phyloP scores from a whole-genome alignment of 2,113 vertebrate genomes.

The Corythaeola cristata region DNA sequence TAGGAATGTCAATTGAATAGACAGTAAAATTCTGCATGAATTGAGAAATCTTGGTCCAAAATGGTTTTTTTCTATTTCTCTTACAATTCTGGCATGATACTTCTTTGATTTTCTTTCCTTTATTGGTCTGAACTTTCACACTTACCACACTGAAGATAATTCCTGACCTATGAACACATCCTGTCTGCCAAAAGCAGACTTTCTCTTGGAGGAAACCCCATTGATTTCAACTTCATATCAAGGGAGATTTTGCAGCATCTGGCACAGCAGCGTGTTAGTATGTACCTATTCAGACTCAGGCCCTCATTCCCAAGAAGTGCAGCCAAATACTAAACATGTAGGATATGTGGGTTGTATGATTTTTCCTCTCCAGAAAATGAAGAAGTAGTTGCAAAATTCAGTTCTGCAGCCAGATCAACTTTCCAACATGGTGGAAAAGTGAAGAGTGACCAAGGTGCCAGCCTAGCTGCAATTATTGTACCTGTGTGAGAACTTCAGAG shows the following conservation, averaged over 20 bases:
- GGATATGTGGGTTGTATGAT: background rate
- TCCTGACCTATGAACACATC: background rate
- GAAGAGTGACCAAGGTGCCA: background rate
- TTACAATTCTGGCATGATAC: background rate
- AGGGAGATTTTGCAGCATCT: background rate
- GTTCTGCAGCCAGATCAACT: background rate
- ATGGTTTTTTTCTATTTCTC: background rate
- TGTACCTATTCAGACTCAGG: background rate
- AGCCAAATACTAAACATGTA: background rate
- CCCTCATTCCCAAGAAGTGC: background rate
- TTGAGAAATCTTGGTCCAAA: background rate
- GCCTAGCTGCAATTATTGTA: background rate
- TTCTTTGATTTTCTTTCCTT: background rate
- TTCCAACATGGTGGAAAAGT: background rate
- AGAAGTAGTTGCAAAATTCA: background rate
- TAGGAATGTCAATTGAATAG: background rate
- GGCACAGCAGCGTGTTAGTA: background rate
- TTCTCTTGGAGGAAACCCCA: background rate
- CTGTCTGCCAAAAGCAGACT: background rate
- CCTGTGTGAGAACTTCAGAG: background rate
- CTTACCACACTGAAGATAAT: background rate
- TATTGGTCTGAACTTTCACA: background rate
- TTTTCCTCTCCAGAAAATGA: background rate
- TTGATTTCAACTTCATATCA: background rate
- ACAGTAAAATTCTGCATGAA: background rate